A percentile compares a stretch with the other conserved stretches of the same genome.
These are phyloP conservation scores for Microvelia longipes DNA, from an alignment of 1,140 invertebrate genomes.

Conservation along the genomic window DNA sequence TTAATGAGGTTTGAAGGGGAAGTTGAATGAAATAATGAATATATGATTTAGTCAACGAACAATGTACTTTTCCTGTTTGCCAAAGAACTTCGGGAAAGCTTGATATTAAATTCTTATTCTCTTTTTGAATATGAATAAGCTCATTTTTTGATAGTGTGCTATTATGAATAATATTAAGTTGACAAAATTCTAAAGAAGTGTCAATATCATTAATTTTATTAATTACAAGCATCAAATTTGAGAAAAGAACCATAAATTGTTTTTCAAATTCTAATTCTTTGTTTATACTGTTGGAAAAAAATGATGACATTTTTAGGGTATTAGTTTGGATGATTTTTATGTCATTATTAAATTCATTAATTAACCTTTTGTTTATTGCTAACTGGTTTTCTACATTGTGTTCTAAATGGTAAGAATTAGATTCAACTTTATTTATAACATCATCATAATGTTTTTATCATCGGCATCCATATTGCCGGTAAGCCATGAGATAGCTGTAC, in stretches of 20 bases:
- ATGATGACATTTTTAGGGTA: background rate
- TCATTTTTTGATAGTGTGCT: background rate
- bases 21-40: no score
- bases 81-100: background rate
- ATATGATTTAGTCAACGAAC: background rate
- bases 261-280: background rate
- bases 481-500: background rate
- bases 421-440: background rate
- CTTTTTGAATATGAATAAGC: background rate
- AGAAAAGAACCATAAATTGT: background rate
- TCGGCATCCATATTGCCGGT: background rate
- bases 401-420: background rate
- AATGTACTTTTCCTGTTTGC: constrained; percentile 1
- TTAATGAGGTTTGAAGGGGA: no score
- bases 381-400: background rate
- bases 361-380: background rate
- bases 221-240: background rate
- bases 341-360: constrained; percentile 1
- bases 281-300: background rate
- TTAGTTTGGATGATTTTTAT: background rate
- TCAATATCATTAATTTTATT: background rate
- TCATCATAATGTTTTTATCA: constrained; percentile 4
- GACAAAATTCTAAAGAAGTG: constrained; percentile 1
- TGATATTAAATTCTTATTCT: background rate
- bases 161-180: background rate